Base-by-base conservation (phyloP, 2,797 vertebrate species). In the Perodicticus potto region DNA sequence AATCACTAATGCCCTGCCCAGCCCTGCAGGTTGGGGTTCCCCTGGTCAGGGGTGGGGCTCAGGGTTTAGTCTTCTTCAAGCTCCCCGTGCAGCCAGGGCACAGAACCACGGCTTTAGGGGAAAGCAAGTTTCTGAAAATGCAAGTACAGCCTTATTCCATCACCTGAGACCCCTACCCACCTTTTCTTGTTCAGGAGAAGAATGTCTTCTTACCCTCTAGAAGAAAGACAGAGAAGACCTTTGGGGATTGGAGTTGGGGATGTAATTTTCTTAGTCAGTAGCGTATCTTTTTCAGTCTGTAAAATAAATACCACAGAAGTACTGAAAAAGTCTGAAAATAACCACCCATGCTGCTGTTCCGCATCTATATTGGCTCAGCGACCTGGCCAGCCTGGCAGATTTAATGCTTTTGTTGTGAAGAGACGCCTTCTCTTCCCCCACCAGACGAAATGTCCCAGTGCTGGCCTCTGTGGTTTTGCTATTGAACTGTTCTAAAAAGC, bases 231-330 rank as follows among this genome's bases (percentile, higher is more conserved):
- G 65, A 89, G 34, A 80, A 88, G 29, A 63, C 65, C 37, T 10
- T 10, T 89, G 78, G 45, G 63, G 61, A 63, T 10, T 49, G 14
- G 84, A 91, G 84, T 43, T 34, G 80, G 23, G 22, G 34, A 53
- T 95, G 25, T 49, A 49, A 84, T 92, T 96, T 89, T 95, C 91
- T 91, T 65, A 65, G 76, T 59, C 72, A 87, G 37, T 49, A 57
- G 63, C 19, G 0, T 55, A 78, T 95, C 57, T 70, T 95, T 96
- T 76, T 80, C 80, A 87, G 43, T 87, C 78, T 94, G 10, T 53
- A 82, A 94, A 70, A 69, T 92, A 89, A 96, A 96, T 93, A 77
- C 82, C 43, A 57, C 65, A 40, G 37, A 92, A 85, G 59, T 77
- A 57, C 76, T 82, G 67, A 6, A 94, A 92, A 80, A n/a, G 32